Conservation (phyloP, 2,888 invertebrate genomes). For the Phengaris alcon region DNA sequence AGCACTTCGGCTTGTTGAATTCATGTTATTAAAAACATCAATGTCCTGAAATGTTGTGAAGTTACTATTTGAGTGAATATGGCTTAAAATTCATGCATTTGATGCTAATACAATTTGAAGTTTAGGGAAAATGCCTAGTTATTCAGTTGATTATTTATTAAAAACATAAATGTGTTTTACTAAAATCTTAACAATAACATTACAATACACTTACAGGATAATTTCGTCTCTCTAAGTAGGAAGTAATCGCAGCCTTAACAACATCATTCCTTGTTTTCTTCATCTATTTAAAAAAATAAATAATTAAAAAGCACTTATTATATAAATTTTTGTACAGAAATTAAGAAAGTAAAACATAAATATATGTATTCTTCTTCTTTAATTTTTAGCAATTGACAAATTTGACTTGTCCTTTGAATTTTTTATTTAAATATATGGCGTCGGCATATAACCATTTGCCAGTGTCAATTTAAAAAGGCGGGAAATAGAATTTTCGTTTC, state of each 20-base stretch:
- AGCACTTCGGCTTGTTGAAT: constrained; percentile 78
- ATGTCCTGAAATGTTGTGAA: constrained; percentile 71
- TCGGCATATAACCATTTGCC: too few species aligned
- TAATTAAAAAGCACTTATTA: too few species aligned
- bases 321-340: not conserved
- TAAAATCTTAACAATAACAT: not conserved
- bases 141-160: not conserved
- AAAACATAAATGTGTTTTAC: not conserved
- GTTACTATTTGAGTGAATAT: not conserved
- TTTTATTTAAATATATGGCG: too few species aligned
- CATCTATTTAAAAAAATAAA: constrained; percentile 49
- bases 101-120: not conserved
- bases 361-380: too few species aligned
- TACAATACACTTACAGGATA: constrained; percentile 75
- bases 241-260: constrained; percentile 82
- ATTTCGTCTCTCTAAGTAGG: constrained; percentile 84
- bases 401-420: too few species aligned
- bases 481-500: too few species aligned
- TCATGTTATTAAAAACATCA: constrained; percentile 80
- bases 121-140: not conserved
- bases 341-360: not conserved
- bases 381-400: too few species aligned
- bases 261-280: constrained; percentile 84
- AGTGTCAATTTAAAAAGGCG: too few species aligned
- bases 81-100: not conserved